Conservation (phyloP, 2,888 invertebrate species). For the Himalopsyche japonica region DNA sequence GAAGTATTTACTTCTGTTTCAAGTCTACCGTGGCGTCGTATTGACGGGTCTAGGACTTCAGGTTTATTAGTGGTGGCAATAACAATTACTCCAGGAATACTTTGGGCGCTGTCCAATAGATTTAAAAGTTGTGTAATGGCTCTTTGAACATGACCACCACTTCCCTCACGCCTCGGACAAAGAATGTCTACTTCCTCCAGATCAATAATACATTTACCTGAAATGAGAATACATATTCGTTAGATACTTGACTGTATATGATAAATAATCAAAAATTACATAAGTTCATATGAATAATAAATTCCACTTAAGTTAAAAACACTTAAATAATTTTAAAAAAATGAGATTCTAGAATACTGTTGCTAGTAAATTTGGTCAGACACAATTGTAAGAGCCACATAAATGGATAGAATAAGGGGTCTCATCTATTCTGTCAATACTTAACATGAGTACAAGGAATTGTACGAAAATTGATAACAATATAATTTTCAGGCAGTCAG, state of each 20-base stretch:
- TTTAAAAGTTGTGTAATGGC: slow-evolving; percentile 52
- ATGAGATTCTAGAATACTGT: no score
- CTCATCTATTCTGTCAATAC: no score
- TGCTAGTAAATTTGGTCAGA: no score
- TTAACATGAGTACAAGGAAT: background rate
- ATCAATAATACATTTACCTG: slow-evolving; percentile 49
- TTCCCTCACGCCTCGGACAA: slow-evolving; percentile 47
- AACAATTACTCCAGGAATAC: slow-evolving; percentile 50
- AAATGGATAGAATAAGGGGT: no score
- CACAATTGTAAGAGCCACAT: no score
- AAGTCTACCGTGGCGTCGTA: slow-evolving; percentile 60
- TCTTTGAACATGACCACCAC: slow-evolving; percentile 48
- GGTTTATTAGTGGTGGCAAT: slow-evolving; percentile 60
- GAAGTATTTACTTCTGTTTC: slow-evolving; percentile 54
- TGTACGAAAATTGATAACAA: background rate
- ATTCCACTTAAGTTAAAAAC: no score
- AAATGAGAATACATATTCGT: slow-evolving; percentile 13
- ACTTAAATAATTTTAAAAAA: no score
- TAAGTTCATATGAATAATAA: no score
- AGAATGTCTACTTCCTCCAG: slow-evolving; percentile 53
- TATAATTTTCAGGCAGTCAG: slow-evolving; percentile 7
- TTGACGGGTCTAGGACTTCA: slow-evolving; percentile 52
- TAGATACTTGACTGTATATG: no score
- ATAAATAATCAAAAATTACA: no score
- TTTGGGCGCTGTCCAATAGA: slow-evolving; percentile 54